phyloP scores from a whole-genome alignment of 92 coral and sea anemone genomes.

The Palythoa heliodiscus region DNA sequence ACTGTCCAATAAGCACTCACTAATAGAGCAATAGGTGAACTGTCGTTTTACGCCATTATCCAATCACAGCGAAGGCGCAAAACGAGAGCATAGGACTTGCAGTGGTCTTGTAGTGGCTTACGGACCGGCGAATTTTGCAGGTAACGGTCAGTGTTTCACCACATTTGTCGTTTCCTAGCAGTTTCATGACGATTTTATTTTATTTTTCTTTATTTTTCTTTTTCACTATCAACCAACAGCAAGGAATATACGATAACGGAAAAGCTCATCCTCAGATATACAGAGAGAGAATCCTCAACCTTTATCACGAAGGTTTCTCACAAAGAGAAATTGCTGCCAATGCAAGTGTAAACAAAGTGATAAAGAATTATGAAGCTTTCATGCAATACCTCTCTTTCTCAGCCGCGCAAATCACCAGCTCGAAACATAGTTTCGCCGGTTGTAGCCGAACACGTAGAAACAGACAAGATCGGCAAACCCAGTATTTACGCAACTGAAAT shows the following conservation, averaged over 20 bases:
- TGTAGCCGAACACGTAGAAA: not conserved
- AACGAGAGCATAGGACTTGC: too few species aligned
- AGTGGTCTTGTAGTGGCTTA: too few species aligned
- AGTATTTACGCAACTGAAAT: not conserved
- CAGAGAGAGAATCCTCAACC: not conserved
- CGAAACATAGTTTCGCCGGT: not conserved
- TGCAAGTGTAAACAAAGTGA: not conserved
- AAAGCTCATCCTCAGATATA: not conserved
- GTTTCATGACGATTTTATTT: too few species aligned
- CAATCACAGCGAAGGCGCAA: too few species aligned
- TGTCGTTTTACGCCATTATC: too few species aligned
- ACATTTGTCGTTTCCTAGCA: too few species aligned
- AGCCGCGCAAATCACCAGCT: not conserved
- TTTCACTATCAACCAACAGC: not conserved
- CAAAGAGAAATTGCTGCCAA: not conserved
- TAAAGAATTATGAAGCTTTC: not conserved
- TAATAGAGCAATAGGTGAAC: too few species aligned
- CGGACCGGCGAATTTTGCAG: too few species aligned
- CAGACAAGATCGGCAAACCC: not conserved
- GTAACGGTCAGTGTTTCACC: too few species aligned
- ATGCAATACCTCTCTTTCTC: not conserved
- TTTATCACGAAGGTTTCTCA: not conserved
- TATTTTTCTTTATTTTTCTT: not conserved
- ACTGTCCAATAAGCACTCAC: too few species aligned
- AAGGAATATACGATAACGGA: not conserved